These are phyloP conservation scores for cattle (Bos taurus) DNA, from an alignment of 2,113 vertebrate genomes.

Conservation along the genomic window ARS-UCD2.0 NC_037354.1:43284501-43285000, in stretches of 20 bases:
- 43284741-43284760: fast-evolving
- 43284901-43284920: neutral
- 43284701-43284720: neutral
- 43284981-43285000: neutral
- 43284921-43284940: neutral
- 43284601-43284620: neutral
- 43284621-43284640: neutral
- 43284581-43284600: neutral
- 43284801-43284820: fast-evolving
- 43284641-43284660: neutral
- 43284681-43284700: fast-evolving
- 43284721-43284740: neutral
- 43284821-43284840: fast-evolving
- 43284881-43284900: neutral
- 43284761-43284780: neutral
- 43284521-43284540: neutral
- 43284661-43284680: neutral
- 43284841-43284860: neutral
- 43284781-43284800: neutral
- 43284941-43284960: neutral
- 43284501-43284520: neutral
- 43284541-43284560: neutral
- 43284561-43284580: neutral
- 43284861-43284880: neutral
- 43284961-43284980: neutral